These are phyloP conservation scores for Bombus pascuorum DNA, from an alignment of 1,140 invertebrate genomes.

Conservation along the genomic window DNA sequence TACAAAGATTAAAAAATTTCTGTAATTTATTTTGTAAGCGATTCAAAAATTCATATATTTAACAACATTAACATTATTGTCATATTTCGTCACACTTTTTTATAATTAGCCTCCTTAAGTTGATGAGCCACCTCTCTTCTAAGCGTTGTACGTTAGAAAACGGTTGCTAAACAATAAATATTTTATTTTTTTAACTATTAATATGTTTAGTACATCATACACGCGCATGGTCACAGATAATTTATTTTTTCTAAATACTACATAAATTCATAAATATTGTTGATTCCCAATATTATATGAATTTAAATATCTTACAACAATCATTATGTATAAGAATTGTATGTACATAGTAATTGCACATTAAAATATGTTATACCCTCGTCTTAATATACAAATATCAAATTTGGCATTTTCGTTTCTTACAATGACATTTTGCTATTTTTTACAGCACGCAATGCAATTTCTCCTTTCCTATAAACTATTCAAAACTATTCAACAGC, in stretches of 20 bases:
- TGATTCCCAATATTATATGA: conserved; percentile 12
- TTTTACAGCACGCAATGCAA: conserved; percentile 8
- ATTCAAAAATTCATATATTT: neutral
- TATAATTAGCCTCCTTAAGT: neutral
- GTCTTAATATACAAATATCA: conserved; percentile 23
- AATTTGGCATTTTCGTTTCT: conserved; percentile 10
- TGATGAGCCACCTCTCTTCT: neutral
- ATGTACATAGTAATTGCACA: conserved; percentile 41
- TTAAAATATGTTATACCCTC: conserved; percentile 44
- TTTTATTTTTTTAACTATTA: conserved; percentile 26
- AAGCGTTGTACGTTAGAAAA: conserved; percentile 31
- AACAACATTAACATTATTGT: neutral
- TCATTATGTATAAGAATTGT: conserved; percentile 22
- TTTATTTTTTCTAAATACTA: conserved; percentile 19
- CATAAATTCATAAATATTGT: conserved; percentile 46
- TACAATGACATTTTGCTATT: neutral
- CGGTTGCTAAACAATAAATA: conserved; percentile 54
- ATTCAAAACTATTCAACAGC: conserved; percentile 54
- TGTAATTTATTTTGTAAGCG: neutral
- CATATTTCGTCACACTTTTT: neutral
- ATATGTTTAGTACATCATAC: conserved; percentile 28
- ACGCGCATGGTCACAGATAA: neutral
- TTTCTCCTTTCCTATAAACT: conserved; percentile 27
- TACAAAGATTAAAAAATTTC: conserved; percentile 8
- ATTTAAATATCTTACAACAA: conserved; percentile 19